Base-by-base conservation (phyloP, 2,113 vertebrate genomes). In the Psittacula cyanocephala region DNA sequence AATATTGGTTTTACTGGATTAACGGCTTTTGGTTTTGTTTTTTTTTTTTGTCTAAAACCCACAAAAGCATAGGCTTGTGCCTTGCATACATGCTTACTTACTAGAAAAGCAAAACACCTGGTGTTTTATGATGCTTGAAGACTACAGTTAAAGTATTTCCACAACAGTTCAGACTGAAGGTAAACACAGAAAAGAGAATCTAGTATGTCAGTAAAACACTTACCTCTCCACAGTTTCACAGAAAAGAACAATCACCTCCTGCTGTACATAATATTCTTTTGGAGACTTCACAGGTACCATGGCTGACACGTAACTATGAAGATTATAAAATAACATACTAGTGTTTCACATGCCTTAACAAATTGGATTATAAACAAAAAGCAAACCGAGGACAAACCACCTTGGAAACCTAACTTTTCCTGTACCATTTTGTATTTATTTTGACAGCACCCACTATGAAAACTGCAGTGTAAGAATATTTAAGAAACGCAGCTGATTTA, bases 201-300 rank as follows among this genome's bases (percentile, higher is more conserved):
- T 11, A 79, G 49, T 24, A 64, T 16, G 76, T 71, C 31, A 76
- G 25, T 67, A 39, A 35, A 83, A 28, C 52, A 13, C 97, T 98
- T 92, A 99, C 99, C 99, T 99, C 97, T 99, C 99, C 88, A 99
- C 99, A 7, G 99, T 99, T 98, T 99, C 99, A 92, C 99, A 99
- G 98, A 99, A 99, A 62, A 99, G 98, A 52, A 99, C 99, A 4
- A 99, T 99, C 86, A 99, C 99, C 62, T 99, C 99, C 93, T 99
- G 99, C 97, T 99, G 99, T 57, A 99, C 98, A n/a, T 99, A 99
- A 94, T 99, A 99, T 95, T 99, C 99, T 97, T 99, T 98, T 77
- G 99, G 99, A 83, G 99, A 99, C 97, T 99, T 99, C 91, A 99
- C 99, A 39, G 99, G 99, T 97, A 99, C 99, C 99, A 99, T 99